Base-by-base conservation (phyloP, 2,888 invertebrate species). In the Hemicrepidius hirtus region DNA sequence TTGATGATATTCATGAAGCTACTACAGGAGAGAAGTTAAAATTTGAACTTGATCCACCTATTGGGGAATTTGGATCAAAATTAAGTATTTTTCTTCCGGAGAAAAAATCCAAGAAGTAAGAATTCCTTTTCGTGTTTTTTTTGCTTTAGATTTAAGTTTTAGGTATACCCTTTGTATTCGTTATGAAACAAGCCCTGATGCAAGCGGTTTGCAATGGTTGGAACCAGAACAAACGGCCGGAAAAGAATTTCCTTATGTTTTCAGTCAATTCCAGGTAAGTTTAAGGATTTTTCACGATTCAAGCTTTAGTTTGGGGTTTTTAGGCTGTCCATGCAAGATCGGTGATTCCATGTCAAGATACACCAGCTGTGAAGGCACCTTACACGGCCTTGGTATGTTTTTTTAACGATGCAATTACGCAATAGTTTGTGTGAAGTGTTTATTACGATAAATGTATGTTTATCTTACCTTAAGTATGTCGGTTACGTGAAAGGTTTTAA, bases 261-360 rank as follows among this genome's bases (percentile, higher is more conserved):
- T 94, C 87, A 94, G 94, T 76, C 95, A 95, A 83, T 94, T 94
- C 84, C 92, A 95, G 88, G 92, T 92, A 86, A 18, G 18, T 37
- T 32, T 53, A n/a, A n/a, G n/a, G 7, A 24, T 24, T 24, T 24
- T 24, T 24, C 3, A 5, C 5, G 5, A 24, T 24, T 24, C 24
- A 5, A 24, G 24, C 24, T 50, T 46, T 71, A n/a, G n/a, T n/a
- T n/a, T n/a, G n/a, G n/a, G n/a, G n/a, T 64, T 86, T 84, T 32
- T 83, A 95, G 92, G 93, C 95, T 1, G 96, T 97, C 9, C 95
- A 97, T 87, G 95, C 96, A 0, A 91, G 97, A 50, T 95, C 97
- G 1, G 91, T 97, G 77, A 80, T 97, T 1, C 98, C 98, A 0
- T 97, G 97, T 82, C 97, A 98, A 88, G 97, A 98, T 88, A 93